Conservation (phyloP, 2,888 invertebrate genomes). For the Melanophora roralis region DNA sequence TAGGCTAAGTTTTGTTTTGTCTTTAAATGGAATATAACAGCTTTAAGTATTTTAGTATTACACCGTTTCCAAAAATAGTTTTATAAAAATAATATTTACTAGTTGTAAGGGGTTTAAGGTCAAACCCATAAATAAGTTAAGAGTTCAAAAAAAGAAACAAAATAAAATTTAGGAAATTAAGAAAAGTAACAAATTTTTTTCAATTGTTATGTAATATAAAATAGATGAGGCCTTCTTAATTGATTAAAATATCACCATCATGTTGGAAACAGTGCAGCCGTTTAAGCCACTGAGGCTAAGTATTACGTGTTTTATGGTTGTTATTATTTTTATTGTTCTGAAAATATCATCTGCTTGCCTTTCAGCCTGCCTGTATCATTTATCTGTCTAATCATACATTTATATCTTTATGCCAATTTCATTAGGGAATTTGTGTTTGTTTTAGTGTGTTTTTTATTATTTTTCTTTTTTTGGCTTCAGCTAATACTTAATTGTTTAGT, state of each 20-base stretch:
- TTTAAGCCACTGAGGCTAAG: conserved; percentile 21
- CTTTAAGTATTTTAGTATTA: not conserved
- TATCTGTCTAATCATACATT: not conserved
- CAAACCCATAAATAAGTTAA: too few relatives aligned
- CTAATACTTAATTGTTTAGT: conserved; percentile 56
- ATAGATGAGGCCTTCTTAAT: too few relatives aligned
- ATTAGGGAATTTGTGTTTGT: conserved; percentile 11
- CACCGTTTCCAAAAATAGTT: not conserved
- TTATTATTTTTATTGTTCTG: conserved; percentile 34
- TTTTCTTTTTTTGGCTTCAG: conserved; percentile 16
- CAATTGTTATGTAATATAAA: too few relatives aligned
- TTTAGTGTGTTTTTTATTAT: conserved; percentile 22
- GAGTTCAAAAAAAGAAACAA: too few relatives aligned
- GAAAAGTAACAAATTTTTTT: not conserved
- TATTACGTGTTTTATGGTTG: conserved; percentile 46
- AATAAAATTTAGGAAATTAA: too few relatives aligned
- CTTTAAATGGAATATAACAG: not conserved
- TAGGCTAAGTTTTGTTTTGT: not conserved
- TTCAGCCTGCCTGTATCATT: not conserved
- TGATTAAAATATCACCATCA: too few relatives aligned
- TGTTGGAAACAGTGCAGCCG: not conserved
- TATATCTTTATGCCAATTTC: conserved; percentile 9
- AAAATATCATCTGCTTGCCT: conserved; percentile 25
- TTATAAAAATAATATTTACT: too few relatives aligned
- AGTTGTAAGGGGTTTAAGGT: too few relatives aligned